Base-by-base conservation (phyloP, 2,113 vertebrate genomes). In the Neoarius graeffei region DNA sequence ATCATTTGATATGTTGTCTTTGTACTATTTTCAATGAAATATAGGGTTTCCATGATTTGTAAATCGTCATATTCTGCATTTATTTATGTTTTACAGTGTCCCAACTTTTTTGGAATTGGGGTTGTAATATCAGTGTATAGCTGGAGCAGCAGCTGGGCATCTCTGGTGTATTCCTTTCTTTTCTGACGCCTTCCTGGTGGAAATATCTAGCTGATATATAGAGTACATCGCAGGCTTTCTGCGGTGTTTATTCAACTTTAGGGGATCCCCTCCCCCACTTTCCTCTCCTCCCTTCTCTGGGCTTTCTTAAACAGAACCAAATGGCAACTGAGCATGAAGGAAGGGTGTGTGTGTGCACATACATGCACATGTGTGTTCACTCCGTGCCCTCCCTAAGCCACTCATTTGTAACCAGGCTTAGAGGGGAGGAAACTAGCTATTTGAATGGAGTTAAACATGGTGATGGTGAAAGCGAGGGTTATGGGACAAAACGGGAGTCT, bases 291-390 rank as follows among this genome's bases (percentile, higher is more conserved):
- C 74, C 64, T 30, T 81, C 54, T 81, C 52, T 27, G 69, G 57
- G 81, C 56, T 57, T 56, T 83, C 14, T 81, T 93, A 95, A 95
- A 92, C 90, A 85, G 87, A 94, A 93, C 92, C 93, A 94, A 93
- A 93, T 95, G 94, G 92, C 87, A 91, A 89, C 88, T 83, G 73
- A 76, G 86, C 87, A 74, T 86, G 89, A 89, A 90, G 92, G 93
- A 93, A 94, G 89, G 89, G 85, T 93, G 92, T 91, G 35, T n/a
- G 10, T 1, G 64, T 92, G 94, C 94, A 1, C 7, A 25, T 25
- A 93, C 93, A 92, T 94, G 93, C 15, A 93, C 93, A 91, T 92
- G 93, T 69, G 82, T 69, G 91, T 85, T 86, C 88, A 89, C 83
- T 92, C 74, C 59, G 73, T 91, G 87, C 92, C 62, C 90, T 67